phyloP scores from a whole-genome alignment of 2,888 invertebrate species.

The Zaprionus bogoriensis region DNA sequence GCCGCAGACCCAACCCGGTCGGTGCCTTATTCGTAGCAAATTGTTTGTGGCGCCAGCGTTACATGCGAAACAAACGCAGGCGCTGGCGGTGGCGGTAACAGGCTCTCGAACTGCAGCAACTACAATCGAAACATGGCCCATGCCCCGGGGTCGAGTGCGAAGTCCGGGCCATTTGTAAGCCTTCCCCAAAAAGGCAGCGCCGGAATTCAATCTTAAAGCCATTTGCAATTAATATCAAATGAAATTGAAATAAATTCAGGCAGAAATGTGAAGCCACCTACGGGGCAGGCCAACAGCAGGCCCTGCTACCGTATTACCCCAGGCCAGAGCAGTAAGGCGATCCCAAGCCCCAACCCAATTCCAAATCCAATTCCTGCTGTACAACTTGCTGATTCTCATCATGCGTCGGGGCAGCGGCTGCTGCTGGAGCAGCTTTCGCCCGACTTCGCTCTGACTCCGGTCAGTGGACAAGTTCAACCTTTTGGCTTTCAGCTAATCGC shows the following conservation, averaged over 20 bases:
- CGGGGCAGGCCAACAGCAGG: slow-evolving; percentile 8
- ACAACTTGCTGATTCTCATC: slow-evolving; percentile 79
- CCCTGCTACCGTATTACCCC: slow-evolving; percentile 37
- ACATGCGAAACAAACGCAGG: slow-evolving; percentile 32
- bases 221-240: slow-evolving; percentile 83
- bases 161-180: slow-evolving; percentile 62
- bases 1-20: slow-evolving; percentile 36
- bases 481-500: slow-evolving; percentile 72
- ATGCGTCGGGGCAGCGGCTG: slow-evolving; percentile 64
- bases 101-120: slow-evolving; percentile 15
- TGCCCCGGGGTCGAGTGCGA: slow-evolving; percentile 57
- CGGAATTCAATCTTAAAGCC: slow-evolving; percentile 79
- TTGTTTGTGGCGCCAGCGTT: slow-evolving; percentile 77
- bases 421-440: slow-evolving; percentile 41
- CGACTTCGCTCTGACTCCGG: slow-evolving; percentile 30
- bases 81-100: slow-evolving; percentile 29
- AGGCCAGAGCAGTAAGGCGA: no score
- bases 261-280: slow-evolving; percentile 62
- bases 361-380: slow-evolving; percentile 13
- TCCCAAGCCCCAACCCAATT: slow-evolving; percentile 7
- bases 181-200: slow-evolving; percentile 60
- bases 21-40: slow-evolving; percentile 81
- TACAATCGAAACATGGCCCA: slow-evolving; percentile 26
- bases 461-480: slow-evolving; percentile 68
- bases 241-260: slow-evolving; percentile 83